Conservation (phyloP, 2,797 vertebrate species). For the Brachyalestes nurse region DNA sequence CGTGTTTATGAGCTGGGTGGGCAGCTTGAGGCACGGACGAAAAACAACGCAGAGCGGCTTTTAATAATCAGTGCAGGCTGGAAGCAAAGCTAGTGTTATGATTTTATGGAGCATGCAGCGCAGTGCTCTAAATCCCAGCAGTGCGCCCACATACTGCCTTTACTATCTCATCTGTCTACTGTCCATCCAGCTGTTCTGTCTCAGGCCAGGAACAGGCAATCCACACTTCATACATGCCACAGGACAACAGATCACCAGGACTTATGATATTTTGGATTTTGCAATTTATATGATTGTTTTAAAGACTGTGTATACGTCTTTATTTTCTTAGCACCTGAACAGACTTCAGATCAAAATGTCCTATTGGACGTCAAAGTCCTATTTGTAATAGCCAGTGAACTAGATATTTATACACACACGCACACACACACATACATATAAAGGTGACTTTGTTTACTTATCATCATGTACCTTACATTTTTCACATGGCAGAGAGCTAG, state of each 20-base stretch:
- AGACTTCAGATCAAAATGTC: background rate
- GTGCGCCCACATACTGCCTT: slow-evolving; percentile 45
- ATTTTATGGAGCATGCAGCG: slow-evolving; percentile 49
- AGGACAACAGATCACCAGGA: slow-evolving; percentile 7
- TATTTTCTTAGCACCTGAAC: background rate
- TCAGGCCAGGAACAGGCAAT: slow-evolving; percentile 36
- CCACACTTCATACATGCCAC: slow-evolving; percentile 29
- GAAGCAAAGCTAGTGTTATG: slow-evolving; percentile 46
- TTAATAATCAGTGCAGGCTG: slow-evolving; percentile 57
- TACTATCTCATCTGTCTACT: slow-evolving; percentile 54
- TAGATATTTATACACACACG: background rate
- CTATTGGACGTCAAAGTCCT: too few species aligned
- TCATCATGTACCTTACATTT: background rate
- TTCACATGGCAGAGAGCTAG: background rate
- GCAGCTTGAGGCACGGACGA: slow-evolving; percentile 39
- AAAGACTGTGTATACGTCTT: background rate
- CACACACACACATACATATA: too few species aligned
- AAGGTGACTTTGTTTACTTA: too few species aligned
- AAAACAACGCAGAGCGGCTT: slow-evolving; percentile 45
- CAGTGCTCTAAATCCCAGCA: slow-evolving; percentile 55
- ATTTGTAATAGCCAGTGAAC: slow-evolving; percentile 8
- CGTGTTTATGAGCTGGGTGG: slow-evolving; percentile 48
- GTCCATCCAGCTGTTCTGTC: slow-evolving; percentile 47
- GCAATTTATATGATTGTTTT: too few species aligned
- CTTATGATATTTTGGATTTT: background rate